These are phyloP conservation scores for Alectoris magna DNA, from an alignment of 2,797 vertebrate genomes.

Conservation along the genomic window DNA sequence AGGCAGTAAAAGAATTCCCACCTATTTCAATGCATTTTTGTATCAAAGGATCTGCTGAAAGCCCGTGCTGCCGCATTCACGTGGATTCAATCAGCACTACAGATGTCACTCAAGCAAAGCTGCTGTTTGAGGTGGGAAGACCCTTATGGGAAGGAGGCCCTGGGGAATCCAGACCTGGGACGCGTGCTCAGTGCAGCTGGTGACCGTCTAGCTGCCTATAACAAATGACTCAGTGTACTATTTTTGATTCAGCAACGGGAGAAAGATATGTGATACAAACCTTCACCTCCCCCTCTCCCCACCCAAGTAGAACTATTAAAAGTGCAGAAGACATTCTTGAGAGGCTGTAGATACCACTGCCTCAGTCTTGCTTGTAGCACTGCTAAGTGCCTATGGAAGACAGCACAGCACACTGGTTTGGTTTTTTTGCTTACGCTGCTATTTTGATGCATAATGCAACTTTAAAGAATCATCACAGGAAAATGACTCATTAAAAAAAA, in stretches of 20 bases:
- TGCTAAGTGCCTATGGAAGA: neutral
- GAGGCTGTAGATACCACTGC: slow-evolving; percentile 24
- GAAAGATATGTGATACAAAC: slow-evolving; percentile 50
- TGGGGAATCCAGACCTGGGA: neutral
- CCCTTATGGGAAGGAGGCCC: neutral
- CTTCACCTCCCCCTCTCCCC: neutral
- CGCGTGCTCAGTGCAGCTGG: neutral
- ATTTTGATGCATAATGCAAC: neutral
- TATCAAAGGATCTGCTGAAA: neutral
- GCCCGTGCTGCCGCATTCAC: neutral
- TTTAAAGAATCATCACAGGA: neutral
- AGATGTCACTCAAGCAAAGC: neutral
- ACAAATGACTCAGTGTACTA: slow-evolving; percentile 57
- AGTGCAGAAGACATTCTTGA: slow-evolving; percentile 68
- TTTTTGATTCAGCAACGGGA: slow-evolving; percentile 58
- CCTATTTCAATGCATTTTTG: neutral
- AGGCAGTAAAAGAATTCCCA: neutral
- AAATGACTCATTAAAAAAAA: neutral
- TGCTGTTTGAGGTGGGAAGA: neutral
- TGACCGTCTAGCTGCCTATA: neutral
- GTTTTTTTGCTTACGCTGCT: neutral
- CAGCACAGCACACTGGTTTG: neutral
- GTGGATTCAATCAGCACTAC: neutral
- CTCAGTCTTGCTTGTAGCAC: neutral
- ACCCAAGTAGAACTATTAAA: slow-evolving; percentile 64